A percentile compares a stretch with the other conserved stretches of the same genome.
Conservation (phyloP, 2,888 invertebrate genomes). For the Thera obeliscata region DNA sequence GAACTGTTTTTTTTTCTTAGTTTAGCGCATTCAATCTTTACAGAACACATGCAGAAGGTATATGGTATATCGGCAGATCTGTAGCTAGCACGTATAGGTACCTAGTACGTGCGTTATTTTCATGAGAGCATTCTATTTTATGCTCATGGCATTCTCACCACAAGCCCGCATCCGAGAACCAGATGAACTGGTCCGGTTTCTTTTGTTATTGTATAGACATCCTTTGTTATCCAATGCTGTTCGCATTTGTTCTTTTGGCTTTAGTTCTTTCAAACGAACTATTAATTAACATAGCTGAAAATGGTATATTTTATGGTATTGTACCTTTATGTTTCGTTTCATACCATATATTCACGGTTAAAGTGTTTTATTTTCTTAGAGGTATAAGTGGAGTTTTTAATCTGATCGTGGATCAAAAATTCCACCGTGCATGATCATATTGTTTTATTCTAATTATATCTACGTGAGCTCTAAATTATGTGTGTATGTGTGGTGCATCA, state of each 20-base stretch:
- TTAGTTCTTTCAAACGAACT: conserved; percentile 32
- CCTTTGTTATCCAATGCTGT: conserved; percentile 28
- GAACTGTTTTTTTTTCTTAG: too few relatives aligned
- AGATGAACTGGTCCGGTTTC: conserved; percentile 51
- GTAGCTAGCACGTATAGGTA: not conserved
- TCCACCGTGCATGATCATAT: too few relatives aligned
- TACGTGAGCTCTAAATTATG: too few relatives aligned
- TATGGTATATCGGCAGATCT: not conserved
- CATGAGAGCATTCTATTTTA: conserved; percentile 28
- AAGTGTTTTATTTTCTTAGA: too few relatives aligned
- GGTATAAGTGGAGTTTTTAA: too few relatives aligned
- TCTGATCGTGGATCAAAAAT: too few relatives aligned
- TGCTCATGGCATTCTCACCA: conserved; percentile 47
- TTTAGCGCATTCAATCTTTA: too few relatives aligned
- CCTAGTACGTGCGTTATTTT: conserved; percentile 7
- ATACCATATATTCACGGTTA: not conserved
- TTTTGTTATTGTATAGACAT: conserved; percentile 51
- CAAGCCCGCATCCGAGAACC: conserved; percentile 57
- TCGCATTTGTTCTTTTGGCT: conserved; percentile 4
- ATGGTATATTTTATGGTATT: too few relatives aligned
- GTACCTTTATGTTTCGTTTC: too few relatives aligned
- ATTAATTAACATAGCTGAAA: conserved; percentile 1
- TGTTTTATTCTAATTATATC: too few relatives aligned
- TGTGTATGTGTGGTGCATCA: too few relatives aligned
- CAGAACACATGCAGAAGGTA: not conserved